Base-by-base conservation (phyloP, 1,140 invertebrate genomes). In the Drosophila subpulchrella region DNA sequence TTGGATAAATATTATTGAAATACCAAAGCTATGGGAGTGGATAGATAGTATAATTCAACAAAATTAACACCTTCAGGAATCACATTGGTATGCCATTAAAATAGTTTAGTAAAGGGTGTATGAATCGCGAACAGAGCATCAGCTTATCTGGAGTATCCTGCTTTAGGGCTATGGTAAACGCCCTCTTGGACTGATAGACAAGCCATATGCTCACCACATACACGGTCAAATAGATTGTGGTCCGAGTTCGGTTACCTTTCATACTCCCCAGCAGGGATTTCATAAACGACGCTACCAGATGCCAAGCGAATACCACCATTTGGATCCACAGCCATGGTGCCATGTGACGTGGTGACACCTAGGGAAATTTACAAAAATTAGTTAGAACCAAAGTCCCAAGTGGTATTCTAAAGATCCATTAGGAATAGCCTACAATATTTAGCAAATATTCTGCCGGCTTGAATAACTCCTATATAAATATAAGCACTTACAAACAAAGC, bases 1-100 rank as follows among this genome's bases (percentile, higher is more conserved):
- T 72, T 20, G 0, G 17, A 17, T 6, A 27, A 13, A 13, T 95
- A 92, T 2, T 17, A 30, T 2, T 15, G 8, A 10, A 32, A 11
- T 32, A 17, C 15, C 1, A 11, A 15, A 46, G n/a, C 54, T 30
- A 24, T 6, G 6, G 12, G 46, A 32, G 13, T 42, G 17, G 30
- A 5, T 55, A 20, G 47, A 27, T 34, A n/a, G 17, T 27, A 3
- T 11, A 11, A 5, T 11, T 12, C 27, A 27, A 15, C 6, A 15
- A 36, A 20, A 6, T 6, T 1, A 48, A 7, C 0, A 12, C 1
- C 6, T 51, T 51, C 17, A 36, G 15, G 11, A 6, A 3, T 34
- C 15, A 32, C 4, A 8, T 32, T 50, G 2, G 27, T 15, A 50
- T 2, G 27, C 8, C 10, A 32, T 15, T 34, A 17, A 15, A 2